Evolutionary conservation across 2,113 vertebrate species (phyloP), one percentile per base, ranked within the genome.

Genomic region (Ailurus styani): DNA sequence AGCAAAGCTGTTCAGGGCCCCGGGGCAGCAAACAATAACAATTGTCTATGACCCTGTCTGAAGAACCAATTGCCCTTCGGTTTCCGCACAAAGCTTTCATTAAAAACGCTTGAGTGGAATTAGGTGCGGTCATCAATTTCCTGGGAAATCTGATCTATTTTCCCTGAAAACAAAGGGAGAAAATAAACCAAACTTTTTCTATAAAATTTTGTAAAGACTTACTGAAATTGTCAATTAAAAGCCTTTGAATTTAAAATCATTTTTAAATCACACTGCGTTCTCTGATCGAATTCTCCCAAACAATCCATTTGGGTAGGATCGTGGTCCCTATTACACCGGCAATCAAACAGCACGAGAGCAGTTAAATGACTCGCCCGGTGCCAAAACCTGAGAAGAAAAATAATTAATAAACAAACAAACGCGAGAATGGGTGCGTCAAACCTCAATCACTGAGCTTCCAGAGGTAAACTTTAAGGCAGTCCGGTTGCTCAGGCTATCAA

Each of bases 101-200:
- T 96, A 97, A 93, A 75, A 98, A 98, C 78, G 97, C 93, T 94
- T 91, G 64, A 91, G 97, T 98, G 96, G 96, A 98, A 98, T 97
- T 96, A 91, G 60, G 85, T 52, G 73, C 93, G 0, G 37, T 0
- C 77, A 98, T 88, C 5, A 70, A 96, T 57, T 93, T 68, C 73
- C 84, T 98, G 85, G 68, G 34, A 93, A 87, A 52, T 66, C 88
- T 57, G 3, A 50, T 54, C 15, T 50, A n/a, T 45, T 93, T 94
- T 83, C 68, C 78, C 47, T 42, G 31, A n/a, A 96, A 90, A 95
- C n/a, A 93, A 90, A 91, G 21, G 57, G 91, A 68, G 47, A 18
- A 75, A 52, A 23, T 45, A 55, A 37, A 37, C 14, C 20, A 81
- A 75, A 90, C 1, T 7, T 55, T 90, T 82, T 45, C 90, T 75